Conservation (phyloP, 2,113 vertebrate genomes). For the Cavia porcellus region DNA sequence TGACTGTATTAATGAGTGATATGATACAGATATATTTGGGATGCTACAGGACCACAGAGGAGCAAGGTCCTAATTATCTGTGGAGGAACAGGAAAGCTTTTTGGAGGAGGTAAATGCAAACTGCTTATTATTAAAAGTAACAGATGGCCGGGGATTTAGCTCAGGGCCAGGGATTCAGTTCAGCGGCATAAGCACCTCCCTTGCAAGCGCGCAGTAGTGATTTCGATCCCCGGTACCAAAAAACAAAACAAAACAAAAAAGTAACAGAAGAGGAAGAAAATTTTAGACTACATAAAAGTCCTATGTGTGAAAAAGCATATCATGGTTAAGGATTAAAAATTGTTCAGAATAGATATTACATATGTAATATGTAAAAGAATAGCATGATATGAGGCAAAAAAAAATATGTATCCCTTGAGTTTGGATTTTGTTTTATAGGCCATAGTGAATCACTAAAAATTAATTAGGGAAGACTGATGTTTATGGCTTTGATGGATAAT, state of each 20-base stretch:
- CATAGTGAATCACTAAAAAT: background rate
- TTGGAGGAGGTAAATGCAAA: background rate
- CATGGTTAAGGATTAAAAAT: background rate
- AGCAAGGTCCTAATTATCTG: background rate
- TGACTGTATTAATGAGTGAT: background rate
- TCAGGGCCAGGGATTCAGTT: too few species aligned
- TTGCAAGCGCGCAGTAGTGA: too few species aligned
- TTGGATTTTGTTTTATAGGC: background rate
- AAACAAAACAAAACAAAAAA: background rate
- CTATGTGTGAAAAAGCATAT: background rate
- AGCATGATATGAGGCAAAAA: background rate
- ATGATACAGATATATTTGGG: background rate
- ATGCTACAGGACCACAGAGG: background rate
- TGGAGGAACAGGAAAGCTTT: background rate
- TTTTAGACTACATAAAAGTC: background rate
- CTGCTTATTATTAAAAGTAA: background rate
- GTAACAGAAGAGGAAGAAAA: background rate
- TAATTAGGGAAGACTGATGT: background rate
- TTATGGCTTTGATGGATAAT: background rate
- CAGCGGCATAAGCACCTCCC: too few species aligned
- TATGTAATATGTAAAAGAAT: background rate
- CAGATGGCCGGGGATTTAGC: background rate
- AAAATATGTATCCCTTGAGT: background rate
- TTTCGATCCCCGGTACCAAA: too few species aligned
- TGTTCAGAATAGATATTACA: background rate